Conservation (phyloP, 2,113 vertebrate species). For the Nesogale talazaci region DNA sequence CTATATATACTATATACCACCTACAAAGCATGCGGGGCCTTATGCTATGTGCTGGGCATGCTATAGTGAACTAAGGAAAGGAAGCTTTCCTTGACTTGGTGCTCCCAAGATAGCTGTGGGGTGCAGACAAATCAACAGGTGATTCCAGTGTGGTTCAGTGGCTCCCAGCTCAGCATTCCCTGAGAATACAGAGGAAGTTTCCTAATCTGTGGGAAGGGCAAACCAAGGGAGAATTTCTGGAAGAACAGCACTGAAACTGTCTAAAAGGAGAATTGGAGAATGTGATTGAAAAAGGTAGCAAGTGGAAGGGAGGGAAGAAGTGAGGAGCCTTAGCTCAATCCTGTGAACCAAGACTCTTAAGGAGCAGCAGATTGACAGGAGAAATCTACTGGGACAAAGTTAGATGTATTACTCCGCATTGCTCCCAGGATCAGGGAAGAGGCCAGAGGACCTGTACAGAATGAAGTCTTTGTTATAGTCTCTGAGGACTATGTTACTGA, state of each 20-base stretch:
- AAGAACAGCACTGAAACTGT: not conserved
- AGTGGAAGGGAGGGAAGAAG: not conserved
- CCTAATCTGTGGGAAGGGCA: not conserved
- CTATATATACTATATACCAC: not conserved
- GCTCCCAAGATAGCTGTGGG: not conserved
- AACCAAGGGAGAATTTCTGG: not conserved
- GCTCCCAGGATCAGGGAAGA: not conserved
- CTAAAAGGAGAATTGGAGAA: not conserved
- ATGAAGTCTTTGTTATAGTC: not conserved
- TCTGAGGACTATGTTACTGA: not conserved
- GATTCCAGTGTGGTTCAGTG: not conserved
- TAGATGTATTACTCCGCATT: no score
- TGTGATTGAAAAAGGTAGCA: not conserved
- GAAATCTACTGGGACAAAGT: not conserved
- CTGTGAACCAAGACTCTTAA: not conserved
- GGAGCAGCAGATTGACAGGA: not conserved
- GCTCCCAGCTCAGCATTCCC: not conserved
- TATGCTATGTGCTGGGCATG: accelerated
- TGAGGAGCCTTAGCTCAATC: not conserved
- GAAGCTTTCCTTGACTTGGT: not conserved
- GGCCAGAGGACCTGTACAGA: not conserved
- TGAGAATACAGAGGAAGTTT: not conserved
- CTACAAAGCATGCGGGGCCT: not conserved
- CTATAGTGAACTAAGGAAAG: not conserved
- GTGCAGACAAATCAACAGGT: not conserved